Percentiles rank a stretch among this genome's conserved stretches.
Conservation (phyloP, 2,797 vertebrate genomes). For the Distichodus sexfasciatus region DNA sequence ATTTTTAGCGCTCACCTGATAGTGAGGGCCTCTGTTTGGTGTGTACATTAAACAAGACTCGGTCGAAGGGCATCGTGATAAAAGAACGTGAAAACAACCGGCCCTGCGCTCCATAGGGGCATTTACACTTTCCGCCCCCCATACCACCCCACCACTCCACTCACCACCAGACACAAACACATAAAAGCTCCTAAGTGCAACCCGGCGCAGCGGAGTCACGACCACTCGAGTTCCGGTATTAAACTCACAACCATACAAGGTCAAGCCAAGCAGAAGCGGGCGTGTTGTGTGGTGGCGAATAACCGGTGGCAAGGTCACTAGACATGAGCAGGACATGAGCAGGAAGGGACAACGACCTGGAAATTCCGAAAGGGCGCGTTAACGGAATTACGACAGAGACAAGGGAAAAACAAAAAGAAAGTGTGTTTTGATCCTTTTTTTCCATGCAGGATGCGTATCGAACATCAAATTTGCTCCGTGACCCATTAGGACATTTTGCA, state of each 20-base stretch:
- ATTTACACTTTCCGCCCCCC: constrained; percentile 3
- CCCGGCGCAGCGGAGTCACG: constrained; percentile 1
- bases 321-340: neutral
- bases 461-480: too few species aligned
- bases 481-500: too few species aligned
- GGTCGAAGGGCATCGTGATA: constrained; percentile 39
- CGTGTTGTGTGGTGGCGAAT: neutral
- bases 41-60: constrained; percentile 13
- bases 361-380: neutral
- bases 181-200: constrained; percentile 10
- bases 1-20: neutral
- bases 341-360: neutral
- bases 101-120: neutral
- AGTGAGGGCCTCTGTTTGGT: neutral
- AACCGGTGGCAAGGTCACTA: constrained; percentile 7
- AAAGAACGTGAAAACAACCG: constrained; percentile 10
- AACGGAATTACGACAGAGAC: neutral
- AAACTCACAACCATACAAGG: constrained; percentile 27
- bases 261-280: constrained; percentile 14
- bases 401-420: neutral
- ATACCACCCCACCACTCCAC: neutral
- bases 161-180: too few species aligned
- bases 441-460: neutral
- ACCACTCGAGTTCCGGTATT: neutral
- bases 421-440: neutral